These are phyloP conservation scores for Bombylius major DNA, from an alignment of 2,888 invertebrate genomes.

Conservation along the genomic window DNA sequence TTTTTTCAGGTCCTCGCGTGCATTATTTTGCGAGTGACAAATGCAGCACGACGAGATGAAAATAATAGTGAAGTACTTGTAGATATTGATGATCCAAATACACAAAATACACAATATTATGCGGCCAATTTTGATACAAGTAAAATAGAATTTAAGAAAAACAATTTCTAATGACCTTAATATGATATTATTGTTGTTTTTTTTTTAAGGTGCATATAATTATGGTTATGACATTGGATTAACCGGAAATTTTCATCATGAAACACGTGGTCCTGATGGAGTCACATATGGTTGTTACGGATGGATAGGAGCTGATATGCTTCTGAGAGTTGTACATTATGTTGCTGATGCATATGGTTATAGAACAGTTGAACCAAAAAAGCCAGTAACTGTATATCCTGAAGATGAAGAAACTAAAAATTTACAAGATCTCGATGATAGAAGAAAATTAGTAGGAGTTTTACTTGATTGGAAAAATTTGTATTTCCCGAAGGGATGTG, in stretches of 20 bases:
- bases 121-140: conserved; percentile 64
- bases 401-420: conserved; percentile 12
- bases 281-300: conserved; percentile 73
- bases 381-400: conserved; percentile 49
- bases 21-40: conserved; percentile 33
- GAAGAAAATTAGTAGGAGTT: conserved; percentile 37
- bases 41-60: conserved; percentile 24
- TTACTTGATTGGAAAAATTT: conserved; percentile 53
- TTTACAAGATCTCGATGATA: conserved; percentile 19
- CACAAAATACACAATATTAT: conserved; percentile 60
- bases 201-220: conserved; percentile 51
- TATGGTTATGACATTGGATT: conserved; percentile 67
- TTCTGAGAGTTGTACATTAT: conserved; percentile 58
- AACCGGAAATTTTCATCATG: conserved; percentile 66
- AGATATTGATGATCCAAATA: conserved; percentile 56
- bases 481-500: conserved; percentile 62
- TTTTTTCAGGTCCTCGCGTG: conserved; percentile 36
- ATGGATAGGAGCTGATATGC: conserved; percentile 54
- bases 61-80: conserved; percentile 52
- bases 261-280: conserved; percentile 60
- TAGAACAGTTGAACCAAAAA: conserved; percentile 55
- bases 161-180: too few species aligned
- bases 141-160: conserved; percentile 36
- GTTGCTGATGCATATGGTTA: conserved; percentile 68
- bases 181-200: conserved; percentile 14